Evolutionary conservation across 2,797 vertebrate genomes (phyloP).

Genomic region (Eidolon dupreanum): DNA sequence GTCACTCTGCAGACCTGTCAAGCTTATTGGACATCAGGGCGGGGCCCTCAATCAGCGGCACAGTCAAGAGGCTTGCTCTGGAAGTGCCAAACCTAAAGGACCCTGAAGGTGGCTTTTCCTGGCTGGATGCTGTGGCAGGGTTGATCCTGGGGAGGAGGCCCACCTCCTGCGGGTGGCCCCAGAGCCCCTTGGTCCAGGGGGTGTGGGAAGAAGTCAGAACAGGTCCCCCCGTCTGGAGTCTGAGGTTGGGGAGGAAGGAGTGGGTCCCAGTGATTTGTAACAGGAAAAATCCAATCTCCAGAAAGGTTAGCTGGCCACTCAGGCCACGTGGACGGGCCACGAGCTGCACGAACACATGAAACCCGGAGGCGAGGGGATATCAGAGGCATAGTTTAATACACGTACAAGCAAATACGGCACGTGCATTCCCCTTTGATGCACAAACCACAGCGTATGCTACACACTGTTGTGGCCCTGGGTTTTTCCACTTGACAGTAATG

Average conservation of each 20-base stretch:
- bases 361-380: neutral
- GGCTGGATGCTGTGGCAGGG: fast-evolving
- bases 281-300: neutral
- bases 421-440: fast-evolving
- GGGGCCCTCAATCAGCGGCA: neutral
- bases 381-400: neutral
- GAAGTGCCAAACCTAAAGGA: neutral
- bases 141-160: neutral
- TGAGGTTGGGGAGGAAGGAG: neutral
- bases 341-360: neutral
- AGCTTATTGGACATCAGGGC: neutral
- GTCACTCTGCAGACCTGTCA: neutral
- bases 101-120: neutral
- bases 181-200: neutral
- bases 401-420: fast-evolving
- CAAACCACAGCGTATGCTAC: fast-evolving
- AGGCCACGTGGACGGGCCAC: neutral
- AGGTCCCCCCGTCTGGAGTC: too few relatives aligned
- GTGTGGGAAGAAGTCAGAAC: neutral
- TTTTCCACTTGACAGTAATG: neutral
- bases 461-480: neutral
- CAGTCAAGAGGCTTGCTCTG: neutral
- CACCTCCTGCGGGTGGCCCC: neutral
- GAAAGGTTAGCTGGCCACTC: neutral
- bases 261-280: fast-evolving